Evolutionary conservation across 2,888 invertebrate genomes (phyloP).

Genomic region (Steinernema carpocapsae): DNA sequence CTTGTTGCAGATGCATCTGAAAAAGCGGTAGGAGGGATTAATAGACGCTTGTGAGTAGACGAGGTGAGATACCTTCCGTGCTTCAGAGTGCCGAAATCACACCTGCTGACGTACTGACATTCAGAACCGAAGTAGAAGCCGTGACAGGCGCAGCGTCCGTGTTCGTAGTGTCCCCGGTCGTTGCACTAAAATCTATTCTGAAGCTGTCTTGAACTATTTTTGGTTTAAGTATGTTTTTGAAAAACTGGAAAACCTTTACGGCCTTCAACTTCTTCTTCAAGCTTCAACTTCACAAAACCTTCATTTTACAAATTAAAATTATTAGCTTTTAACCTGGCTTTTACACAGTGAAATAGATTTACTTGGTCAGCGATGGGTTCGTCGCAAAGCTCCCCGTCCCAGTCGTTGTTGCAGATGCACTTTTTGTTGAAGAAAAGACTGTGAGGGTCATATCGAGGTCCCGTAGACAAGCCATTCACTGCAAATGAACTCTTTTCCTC

Average conservation of each 20-base stretch:
- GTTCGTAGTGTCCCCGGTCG: conserved; percentile 61
- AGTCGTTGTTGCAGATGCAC: conserved; percentile 59
- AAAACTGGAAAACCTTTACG: no score
- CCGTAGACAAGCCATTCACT: conserved; percentile 60
- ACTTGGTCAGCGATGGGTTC: conserved; percentile 59
- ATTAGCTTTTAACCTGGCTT: no score
- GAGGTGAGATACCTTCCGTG: conserved; percentile 51
- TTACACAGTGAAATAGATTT: no score
- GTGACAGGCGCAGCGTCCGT: conserved; percentile 58
- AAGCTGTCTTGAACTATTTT: no score
- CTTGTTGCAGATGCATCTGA: conserved; percentile 56
- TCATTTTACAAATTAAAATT: no score
- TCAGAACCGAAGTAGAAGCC: conserved; percentile 63
- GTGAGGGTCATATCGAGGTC: conserved; percentile 59
- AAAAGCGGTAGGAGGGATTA: neutral
- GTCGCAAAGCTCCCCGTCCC: conserved; percentile 62
- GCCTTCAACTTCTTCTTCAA: no score
- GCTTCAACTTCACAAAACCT: no score
- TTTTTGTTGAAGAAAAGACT: conserved; percentile 53
- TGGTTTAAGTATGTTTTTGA: no score
- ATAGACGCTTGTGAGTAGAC: neutral
- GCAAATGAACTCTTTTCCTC: conserved; percentile 36
- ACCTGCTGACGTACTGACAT: conserved; percentile 63
- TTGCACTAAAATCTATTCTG: conserved; percentile 61
- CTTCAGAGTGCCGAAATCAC: conserved; percentile 54